Evolutionary conservation across 2,797 vertebrate species (phyloP), one percentile per base, ranked within the genome.

Genomic region (Prunella strophiata): DNA sequence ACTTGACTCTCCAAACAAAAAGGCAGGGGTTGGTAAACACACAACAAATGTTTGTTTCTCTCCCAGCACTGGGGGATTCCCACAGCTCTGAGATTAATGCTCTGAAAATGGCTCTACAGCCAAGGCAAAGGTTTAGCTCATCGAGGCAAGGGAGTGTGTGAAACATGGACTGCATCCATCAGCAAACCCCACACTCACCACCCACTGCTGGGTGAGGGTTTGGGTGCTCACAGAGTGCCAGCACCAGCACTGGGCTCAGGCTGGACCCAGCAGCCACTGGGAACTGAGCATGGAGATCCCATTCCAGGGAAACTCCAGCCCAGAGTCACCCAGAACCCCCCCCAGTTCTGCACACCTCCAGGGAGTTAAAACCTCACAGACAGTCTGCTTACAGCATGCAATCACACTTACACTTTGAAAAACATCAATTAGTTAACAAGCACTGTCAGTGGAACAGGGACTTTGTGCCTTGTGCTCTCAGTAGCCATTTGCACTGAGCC

Each of bases 341-440:
- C n/a, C 32, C 43, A 71, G 0, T 5, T 18, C 79, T 59, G 63
- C 45, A n/a, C 17, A 7, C 36, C 82, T 34, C 2, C 1, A 47
- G 29, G 13, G 34, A 47, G 22, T 7, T 50, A 48, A 26, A 75
- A 32, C 58, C 19, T 65, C 32, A 7, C 40, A 52, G 29, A 16
- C 1, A 54, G 48, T 2, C 38, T 13, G 16, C 43, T 30, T 3
- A 14, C 6, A 62, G 48, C 2, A 34, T 9, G 25, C 38, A 32
- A 62, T 17, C 21, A 32, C 2, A 43, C 14, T 19, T 0, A 6
- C 0, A 13, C 17, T 52, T 38, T 1, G 22, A 2, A 45, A 88
- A 45, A 19, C 34, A 72, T 4, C 43, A 9, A 2, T 36, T 16
- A 42, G 16, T 61, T 52, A 63, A 65, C 40, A 59, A 80, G 38